Evolutionary conservation across 2,888 invertebrate genomes (phyloP).

Genomic region (Melinaea marsaeus): DNA sequence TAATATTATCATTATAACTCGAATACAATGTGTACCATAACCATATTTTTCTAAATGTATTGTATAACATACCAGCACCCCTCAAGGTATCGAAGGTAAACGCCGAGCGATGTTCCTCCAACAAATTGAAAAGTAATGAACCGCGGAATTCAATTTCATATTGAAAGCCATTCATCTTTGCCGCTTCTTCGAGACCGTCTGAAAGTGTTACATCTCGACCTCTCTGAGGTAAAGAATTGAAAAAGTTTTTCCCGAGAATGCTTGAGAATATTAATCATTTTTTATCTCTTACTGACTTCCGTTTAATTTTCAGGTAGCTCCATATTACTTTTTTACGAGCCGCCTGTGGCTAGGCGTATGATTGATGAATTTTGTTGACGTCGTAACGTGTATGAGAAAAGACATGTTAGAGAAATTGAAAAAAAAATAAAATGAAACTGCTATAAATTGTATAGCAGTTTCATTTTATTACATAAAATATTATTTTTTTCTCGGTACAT

Average conservation of each 20-base stretch:
- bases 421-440: too few species aligned
- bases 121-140: slow-evolving; percentile 82
- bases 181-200: slow-evolving; percentile 71
- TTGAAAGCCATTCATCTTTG: slow-evolving; percentile 80
- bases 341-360: slow-evolving; percentile 23
- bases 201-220: slow-evolving; percentile 71
- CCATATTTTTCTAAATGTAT: slow-evolving; percentile 10
- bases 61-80: slow-evolving; percentile 47
- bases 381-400: too few species aligned
- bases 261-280: slow-evolving; percentile 30
- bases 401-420: too few species aligned
- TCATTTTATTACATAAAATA: not conserved
- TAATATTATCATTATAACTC: too few species aligned
- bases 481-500: too few species aligned
- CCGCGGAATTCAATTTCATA: slow-evolving; percentile 84
- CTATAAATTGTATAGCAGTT: too few species aligned
- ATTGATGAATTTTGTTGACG: too few species aligned
- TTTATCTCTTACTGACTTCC: slow-evolving; percentile 30
- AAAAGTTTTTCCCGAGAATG: slow-evolving; percentile 28
- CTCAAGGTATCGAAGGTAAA: slow-evolving; percentile 61
- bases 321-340: slow-evolving; percentile 32
- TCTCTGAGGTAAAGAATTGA: slow-evolving; percentile 29
- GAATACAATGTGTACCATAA: slow-evolving; percentile 15
- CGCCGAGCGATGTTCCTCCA: slow-evolving; percentile 68
- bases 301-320: slow-evolving; percentile 30